Conservation (phyloP, 2,797 vertebrate genomes). For the Macropodus opercularis region DNA sequence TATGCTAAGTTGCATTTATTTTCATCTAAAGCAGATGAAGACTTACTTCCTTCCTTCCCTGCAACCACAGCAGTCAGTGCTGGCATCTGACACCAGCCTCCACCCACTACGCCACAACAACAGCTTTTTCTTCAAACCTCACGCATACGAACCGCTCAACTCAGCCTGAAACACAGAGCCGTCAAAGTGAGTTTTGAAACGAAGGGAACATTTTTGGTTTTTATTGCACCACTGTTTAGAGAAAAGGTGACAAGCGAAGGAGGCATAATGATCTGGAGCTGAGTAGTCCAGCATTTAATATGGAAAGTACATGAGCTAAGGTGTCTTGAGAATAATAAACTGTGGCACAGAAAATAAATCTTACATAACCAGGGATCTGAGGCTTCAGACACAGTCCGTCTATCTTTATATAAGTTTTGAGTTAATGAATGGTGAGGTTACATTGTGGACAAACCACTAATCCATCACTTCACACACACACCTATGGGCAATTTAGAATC, state of each 20-base stretch:
- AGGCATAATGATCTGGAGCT: conserved; percentile 16
- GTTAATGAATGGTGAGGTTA: background rate
- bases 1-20: conserved; percentile 50
- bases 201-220: too few relatives aligned
- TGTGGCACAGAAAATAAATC: conserved; percentile 22
- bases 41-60: conserved; percentile 73
- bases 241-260: conserved; percentile 25
- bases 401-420: background rate
- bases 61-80: conserved; percentile 53
- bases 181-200: too few relatives aligned
- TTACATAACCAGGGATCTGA: conserved; percentile 30
- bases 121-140: background rate
- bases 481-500: too few relatives aligned
- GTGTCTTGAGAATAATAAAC: conserved; percentile 28
- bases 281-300: conserved; percentile 36
- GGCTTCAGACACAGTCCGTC: conserved; percentile 4
- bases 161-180: background rate
- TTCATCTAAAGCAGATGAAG: conserved; percentile 45
- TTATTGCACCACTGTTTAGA: conserved; percentile 11
- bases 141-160: background rate
- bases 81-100: conserved; percentile 32
- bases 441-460: too few relatives aligned
- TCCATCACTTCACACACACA: too few relatives aligned
- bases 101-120: conserved; percentile 38
- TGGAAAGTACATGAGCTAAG: conserved; percentile 43